Base-by-base conservation (phyloP, 2,113 vertebrate genomes). In the Baryphthengus martii region DNA sequence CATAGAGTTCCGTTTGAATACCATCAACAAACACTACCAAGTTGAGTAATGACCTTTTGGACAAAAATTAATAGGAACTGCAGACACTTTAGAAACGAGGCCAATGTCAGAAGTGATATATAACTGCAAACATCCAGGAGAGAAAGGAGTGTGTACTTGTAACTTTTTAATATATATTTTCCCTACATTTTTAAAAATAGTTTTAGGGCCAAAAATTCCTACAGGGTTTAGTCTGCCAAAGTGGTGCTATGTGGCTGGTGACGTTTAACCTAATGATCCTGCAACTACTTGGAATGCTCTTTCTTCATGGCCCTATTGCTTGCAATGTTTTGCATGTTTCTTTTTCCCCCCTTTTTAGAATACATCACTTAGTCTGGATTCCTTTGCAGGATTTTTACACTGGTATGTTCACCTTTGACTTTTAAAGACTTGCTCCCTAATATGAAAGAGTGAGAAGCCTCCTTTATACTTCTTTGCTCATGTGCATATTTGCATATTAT, bases 341-440 rank as follows among this genome's bases (percentile, higher is more conserved):
- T 62, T 40, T 35, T 3, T 3, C 1, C 0, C 11, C 1, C 16
- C 71, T 53, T n/a, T 4, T 44, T 73, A 62, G 23, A 49, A 52
- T 56, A 37, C 9, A 29, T 50, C 15, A 31, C 17, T 42, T 33
- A 50, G 52, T 53, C 35, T 25, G 2, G 13, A 49, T 58, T 44
- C 85, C 50, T 67, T 72, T 72, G 23, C 25, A n/a, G 15, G 10
- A 63, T 40, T 35, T 79, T 39, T 73, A 55, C 14, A 45, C 11
- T 53, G 14, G 6, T 29, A 53, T n/a, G 29, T 9, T 9, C 24
- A 78, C 31, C 17, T 89, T 45, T 45, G 28, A 40, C 17, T 66
- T 76, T 53, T 25, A 59, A 83, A 83, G 70, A 4, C 7, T 28
- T 87, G 1, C 17, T 79, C n/a, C 35, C 23, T 82, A 23, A 49